Conservation (phyloP, 2,797 vertebrate species). For the Hemibagrus guttatus region DNA sequence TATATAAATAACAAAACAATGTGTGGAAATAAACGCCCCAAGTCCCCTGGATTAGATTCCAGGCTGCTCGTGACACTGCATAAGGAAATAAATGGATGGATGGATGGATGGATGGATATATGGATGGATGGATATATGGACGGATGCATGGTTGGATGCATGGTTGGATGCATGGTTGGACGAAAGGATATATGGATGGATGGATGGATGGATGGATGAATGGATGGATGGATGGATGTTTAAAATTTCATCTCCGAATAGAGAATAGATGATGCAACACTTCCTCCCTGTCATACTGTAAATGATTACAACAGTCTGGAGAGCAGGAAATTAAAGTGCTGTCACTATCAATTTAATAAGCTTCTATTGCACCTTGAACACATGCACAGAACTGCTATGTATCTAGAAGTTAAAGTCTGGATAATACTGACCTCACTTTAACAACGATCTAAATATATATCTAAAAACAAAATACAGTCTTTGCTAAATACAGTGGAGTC, state of each 20-base stretch:
- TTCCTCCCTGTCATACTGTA: background rate
- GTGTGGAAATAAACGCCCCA: too few species aligned
- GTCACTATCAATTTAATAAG: conserved; percentile 1
- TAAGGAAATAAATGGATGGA: too few species aligned
- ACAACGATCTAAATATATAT: background rate
- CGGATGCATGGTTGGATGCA: too few species aligned
- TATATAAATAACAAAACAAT: too few species aligned
- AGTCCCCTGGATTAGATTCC: too few species aligned
- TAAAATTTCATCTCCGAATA: background rate
- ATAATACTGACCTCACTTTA: background rate
- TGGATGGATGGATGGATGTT: background rate
- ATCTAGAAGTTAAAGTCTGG: background rate
- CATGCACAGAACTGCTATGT: background rate
- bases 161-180: too few species aligned
- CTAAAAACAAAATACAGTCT: background rate
- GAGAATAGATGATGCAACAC: background rate
- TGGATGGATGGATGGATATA: too few species aligned
- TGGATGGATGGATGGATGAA: too few species aligned
- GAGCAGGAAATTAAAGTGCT: conserved; percentile 15
- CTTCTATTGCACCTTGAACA: background rate
- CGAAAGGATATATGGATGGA: too few species aligned
- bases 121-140: too few species aligned
- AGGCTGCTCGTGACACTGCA: too few species aligned
- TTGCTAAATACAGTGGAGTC: background rate
- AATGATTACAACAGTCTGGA: conserved; percentile 12